Evolutionary conservation across 2,113 vertebrate species (phyloP).

Genomic region (Apodemus speciosus): DNA sequence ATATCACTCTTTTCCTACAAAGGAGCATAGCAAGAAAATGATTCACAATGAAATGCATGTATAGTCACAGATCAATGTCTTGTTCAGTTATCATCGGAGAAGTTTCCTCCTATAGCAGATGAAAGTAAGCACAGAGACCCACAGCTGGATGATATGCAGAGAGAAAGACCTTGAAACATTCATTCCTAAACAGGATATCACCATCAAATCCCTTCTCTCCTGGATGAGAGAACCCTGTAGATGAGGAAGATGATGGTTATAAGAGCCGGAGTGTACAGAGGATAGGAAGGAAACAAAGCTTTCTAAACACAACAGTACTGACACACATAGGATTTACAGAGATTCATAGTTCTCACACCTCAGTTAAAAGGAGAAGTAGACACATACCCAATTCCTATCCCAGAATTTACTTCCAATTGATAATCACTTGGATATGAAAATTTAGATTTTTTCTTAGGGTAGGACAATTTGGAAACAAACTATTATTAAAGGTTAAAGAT

Average conservation of each 20-base stretch:
- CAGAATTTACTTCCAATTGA: background rate
- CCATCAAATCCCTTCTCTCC: background rate
- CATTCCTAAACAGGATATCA: background rate
- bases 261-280: background rate
- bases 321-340: background rate
- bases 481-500: background rate
- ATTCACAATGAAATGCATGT: background rate
- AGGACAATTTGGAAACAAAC: background rate
- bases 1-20: background rate
- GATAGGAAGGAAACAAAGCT: background rate
- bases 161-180: background rate
- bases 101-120: background rate
- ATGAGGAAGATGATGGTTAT: background rate
- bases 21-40: background rate
- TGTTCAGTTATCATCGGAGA: background rate
- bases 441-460: background rate
- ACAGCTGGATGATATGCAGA: background rate
- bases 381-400: background rate
- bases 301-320: background rate
- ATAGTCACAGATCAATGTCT: background rate
- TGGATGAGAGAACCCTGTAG: background rate
- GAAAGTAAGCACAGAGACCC: background rate
- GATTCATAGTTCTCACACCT: background rate
- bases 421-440: background rate
- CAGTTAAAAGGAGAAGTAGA: background rate